Percentiles rank a stretch among this genome's conserved stretches.
Evolutionary conservation across 2,888 invertebrate genomes (phyloP).

Genomic region (Diplazon laetatorius): DNA sequence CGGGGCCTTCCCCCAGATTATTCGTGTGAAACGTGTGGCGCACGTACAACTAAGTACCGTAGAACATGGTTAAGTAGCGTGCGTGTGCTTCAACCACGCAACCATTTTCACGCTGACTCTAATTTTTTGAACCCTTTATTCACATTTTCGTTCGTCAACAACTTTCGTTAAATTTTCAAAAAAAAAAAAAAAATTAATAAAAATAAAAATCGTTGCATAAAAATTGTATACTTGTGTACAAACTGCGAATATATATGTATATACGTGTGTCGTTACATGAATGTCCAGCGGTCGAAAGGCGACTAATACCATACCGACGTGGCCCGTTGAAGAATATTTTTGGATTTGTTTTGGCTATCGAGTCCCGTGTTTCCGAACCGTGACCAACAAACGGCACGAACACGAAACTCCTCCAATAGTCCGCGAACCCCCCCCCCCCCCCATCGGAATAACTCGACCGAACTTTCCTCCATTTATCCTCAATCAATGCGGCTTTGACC

Average conservation of each 20-base stretch:
- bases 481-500: neutral
- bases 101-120: slow-evolving; percentile 13
- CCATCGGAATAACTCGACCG: neutral
- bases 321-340: slow-evolving; percentile 56
- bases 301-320: neutral
- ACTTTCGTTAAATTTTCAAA: no score
- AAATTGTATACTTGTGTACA: no score
- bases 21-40: slow-evolving; percentile 72
- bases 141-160: no score
- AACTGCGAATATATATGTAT: no score
- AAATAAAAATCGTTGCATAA: no score
- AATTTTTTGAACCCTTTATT: no score
- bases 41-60: slow-evolving; percentile 54
- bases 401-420: no score
- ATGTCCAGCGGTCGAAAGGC: no score
- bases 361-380: neutral
- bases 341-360: slow-evolving; percentile 68
- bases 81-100: slow-evolving; percentile 5
- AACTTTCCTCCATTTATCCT: neutral
- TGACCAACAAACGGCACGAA: neutral
- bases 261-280: neutral
- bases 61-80: neutral
- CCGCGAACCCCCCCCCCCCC: no score
- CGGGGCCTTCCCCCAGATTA: slow-evolving; percentile 45
- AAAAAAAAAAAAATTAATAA: no score